Evolutionary conservation across 2,888 invertebrate species (phyloP), one percentile per base, ranked within the genome.

Genomic region (Pyralis farinalis): DNA sequence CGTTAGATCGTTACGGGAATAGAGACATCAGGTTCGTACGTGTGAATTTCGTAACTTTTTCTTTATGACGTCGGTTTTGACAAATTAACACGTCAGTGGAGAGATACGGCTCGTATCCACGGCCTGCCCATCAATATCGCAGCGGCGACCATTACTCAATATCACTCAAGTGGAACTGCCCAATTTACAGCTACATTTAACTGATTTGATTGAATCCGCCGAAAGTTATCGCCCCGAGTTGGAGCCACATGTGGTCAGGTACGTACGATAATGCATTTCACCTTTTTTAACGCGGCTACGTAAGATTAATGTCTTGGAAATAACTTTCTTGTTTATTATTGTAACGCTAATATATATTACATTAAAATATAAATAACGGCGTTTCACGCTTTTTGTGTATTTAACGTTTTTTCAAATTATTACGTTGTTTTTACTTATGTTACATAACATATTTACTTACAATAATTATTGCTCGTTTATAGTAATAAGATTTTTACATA

Each of bases 111-210:
- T 66, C 67, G 63, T 68, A 70, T 62, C 58, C 65, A 57, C 60
- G 55, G 60, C 58, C 68, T 55, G 62, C 66, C 78, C 80, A 85
- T 85, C 83, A 83, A 85, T 86, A 84, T 71, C 67, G 73, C 57
- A 53, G 62, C 72, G 69, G 67, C 71, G 67, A 68, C 78, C 78
- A 84, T 86, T 81, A 83, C 78, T 86, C 85, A 86, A 80, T 78
- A 83, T 72, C 84, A 73, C 70, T 82, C 80, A 77, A 80, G 80
- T 82, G 83, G 77, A 83, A 85, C 84, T 83, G 79, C 71, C 77
- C 82, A 82, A 85, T 86, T 86, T 83, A 77, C 83, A 82, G 84
- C 81, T 81, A 84, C 83, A 82, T 85, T 86, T 84, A 80, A 84
- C 82, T 81, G 80, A 84, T 82, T 80, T 81, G 82, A 84, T 84